Percentiles rank a stretch among this genome's conserved stretches.
These are phyloP conservation scores for Frankliniella fusca DNA, from an alignment of 2,888 invertebrate genomes.

Conservation along the genomic window DNA sequence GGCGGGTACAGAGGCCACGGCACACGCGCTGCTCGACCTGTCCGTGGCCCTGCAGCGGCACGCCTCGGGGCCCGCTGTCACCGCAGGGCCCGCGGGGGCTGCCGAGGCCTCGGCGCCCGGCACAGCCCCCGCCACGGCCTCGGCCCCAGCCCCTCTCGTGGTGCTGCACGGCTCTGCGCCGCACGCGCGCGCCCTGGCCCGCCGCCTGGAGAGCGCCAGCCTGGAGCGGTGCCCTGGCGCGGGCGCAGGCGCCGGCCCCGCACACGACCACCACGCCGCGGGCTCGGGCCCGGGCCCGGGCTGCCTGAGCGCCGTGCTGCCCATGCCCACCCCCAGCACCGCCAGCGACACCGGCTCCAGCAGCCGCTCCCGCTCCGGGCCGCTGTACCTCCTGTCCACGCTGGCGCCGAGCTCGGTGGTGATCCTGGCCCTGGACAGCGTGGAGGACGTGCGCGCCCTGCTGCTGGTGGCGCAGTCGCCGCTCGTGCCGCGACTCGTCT, in stretches of 20 bases:
- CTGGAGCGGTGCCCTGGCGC: slow-evolving; percentile 14
- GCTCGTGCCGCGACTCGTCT: slow-evolving; percentile 14
- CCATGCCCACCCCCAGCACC: neutral
- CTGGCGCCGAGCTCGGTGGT: neutral
- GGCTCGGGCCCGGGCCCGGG: neutral
- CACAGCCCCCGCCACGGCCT: neutral
- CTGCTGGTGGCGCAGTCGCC: slow-evolving; percentile 7
- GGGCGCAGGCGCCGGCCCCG: neutral
- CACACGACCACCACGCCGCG: neutral
- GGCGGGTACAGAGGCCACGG: neutral
- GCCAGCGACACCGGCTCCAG: neutral
- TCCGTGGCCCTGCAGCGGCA: slow-evolving; percentile 22
- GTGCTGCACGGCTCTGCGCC: slow-evolving; percentile 32
- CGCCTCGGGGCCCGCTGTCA: slow-evolving; percentile 11
- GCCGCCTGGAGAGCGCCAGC: slow-evolving; percentile 32
- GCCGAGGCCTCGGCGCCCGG: neutral
- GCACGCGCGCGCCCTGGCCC: slow-evolving; percentile 31
- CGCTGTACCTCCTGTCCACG: slow-evolving; percentile 14
- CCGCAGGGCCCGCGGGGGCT: neutral
- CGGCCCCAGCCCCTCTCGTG: slow-evolving; percentile 33
- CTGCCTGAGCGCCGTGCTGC: slow-evolving; percentile 13
- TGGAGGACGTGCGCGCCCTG: slow-evolving; percentile 6
- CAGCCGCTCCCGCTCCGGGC: neutral
- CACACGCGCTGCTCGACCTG: slow-evolving; percentile 10
- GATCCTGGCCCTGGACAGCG: slow-evolving; percentile 20